These are phyloP conservation scores for Sipha maydis DNA, from an alignment of 2,888 invertebrate genomes.

Conservation along the genomic window DNA sequence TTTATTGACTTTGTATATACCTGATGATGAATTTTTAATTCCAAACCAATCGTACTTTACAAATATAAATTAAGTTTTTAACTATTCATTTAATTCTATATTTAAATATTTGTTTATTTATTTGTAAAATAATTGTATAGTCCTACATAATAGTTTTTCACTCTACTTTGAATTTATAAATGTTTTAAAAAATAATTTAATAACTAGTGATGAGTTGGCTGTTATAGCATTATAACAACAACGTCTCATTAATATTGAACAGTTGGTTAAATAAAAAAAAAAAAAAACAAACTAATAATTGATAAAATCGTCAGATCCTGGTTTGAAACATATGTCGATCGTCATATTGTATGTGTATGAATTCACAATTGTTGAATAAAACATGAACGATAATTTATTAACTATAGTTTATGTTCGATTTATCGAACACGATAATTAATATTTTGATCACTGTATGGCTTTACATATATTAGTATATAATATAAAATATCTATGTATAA, in stretches of 20 bases:
- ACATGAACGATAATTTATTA: constrained; percentile 11
- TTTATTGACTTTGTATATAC: no score
- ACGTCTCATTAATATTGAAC: constrained; percentile 21
- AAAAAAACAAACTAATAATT: background rate
- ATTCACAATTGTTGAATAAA: background rate
- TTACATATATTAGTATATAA: background rate
- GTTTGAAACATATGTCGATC: background rate
- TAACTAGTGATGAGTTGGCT: no score
- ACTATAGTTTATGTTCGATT: constrained; percentile 15
- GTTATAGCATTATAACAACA: background rate
- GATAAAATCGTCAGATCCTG: constrained; percentile 13
- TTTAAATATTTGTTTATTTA: no score
- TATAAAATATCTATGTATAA: background rate
- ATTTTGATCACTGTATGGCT: background rate
- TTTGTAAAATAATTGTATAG: no score
- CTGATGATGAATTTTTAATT: no score
- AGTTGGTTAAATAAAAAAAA: background rate
- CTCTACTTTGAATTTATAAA: background rate
- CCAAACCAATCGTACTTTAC: no score
- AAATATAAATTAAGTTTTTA: no score
- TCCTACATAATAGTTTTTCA: background rate
- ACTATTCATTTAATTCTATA: no score
- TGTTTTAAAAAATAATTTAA: background rate
- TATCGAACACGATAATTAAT: constrained; percentile 3
- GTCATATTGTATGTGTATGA: background rate